phyloP scores from a whole-genome alignment of 2,888 invertebrate species.

The Parnassius smintheus region DNA sequence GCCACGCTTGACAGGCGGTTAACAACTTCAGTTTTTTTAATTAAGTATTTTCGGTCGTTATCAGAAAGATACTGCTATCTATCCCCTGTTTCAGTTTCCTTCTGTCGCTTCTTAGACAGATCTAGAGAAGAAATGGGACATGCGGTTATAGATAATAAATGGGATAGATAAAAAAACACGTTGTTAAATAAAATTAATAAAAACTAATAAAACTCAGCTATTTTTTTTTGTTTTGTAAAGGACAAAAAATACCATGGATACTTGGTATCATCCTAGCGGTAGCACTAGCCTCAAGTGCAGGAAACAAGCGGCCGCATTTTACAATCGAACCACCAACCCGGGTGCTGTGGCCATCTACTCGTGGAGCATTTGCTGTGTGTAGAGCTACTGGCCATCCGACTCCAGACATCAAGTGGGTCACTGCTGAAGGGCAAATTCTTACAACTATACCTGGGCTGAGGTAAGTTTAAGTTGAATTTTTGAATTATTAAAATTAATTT shows the following conservation, averaged over 20 bases:
- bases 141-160: too few species aligned
- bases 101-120: too few species aligned
- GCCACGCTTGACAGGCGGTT: too few species aligned
- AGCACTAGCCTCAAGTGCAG: constrained; percentile 42
- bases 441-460: constrained; percentile 72
- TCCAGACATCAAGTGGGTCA: constrained; percentile 72
- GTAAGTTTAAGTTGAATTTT: constrained; percentile 37
- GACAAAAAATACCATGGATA: constrained; percentile 43
- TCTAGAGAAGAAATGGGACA: too few species aligned
- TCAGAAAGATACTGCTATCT: too few species aligned
- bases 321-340: constrained; percentile 65
- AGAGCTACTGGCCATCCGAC: constrained; percentile 66
- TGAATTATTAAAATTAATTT: background rate
- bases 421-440: constrained; percentile 69
- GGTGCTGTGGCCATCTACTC: constrained; percentile 70
- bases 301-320: constrained; percentile 71
- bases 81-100: too few species aligned
- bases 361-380: constrained; percentile 66
- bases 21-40: too few species aligned
- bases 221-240: constrained; percentile 32
- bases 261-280: constrained; percentile 48
- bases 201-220: too few species aligned
- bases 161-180: too few species aligned
- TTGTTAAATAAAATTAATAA: too few species aligned
- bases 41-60: too few species aligned